phyloP scores from a whole-genome alignment of 1,140 invertebrate genomes.

The Nixonia krombeini region DNA sequence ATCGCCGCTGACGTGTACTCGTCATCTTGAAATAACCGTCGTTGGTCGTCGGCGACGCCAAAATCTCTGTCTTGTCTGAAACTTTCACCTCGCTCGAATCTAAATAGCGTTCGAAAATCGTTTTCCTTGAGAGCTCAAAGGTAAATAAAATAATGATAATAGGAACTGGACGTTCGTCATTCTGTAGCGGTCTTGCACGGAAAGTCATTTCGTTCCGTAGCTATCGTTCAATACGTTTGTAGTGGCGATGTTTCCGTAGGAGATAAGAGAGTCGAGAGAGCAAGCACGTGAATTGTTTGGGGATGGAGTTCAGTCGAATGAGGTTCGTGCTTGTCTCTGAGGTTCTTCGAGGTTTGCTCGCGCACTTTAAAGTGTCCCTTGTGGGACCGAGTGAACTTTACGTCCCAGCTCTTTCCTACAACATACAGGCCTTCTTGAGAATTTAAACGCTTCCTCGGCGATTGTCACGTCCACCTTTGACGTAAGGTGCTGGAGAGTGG shows the following conservation, averaged over 20 bases:
- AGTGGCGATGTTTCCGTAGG: background rate
- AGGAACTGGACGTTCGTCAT: too few relatives aligned
- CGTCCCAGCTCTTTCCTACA: constrained; percentile 38
- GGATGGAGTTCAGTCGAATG: constrained; percentile 26
- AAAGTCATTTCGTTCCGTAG: constrained; percentile 20
- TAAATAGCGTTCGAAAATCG: too few relatives aligned
- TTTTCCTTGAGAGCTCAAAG: too few relatives aligned
- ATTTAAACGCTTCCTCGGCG: constrained; percentile 43
- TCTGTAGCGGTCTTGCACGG: constrained; percentile 10
- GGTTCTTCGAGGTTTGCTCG: constrained; percentile 44
- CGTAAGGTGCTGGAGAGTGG: constrained; percentile 32
- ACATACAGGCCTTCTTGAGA: constrained; percentile 37
- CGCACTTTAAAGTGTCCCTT: constrained; percentile 47
- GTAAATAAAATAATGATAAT: too few relatives aligned
- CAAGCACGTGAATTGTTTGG: constrained; percentile 29
- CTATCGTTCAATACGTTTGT: constrained; percentile 23
- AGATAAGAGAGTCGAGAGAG: constrained; percentile 31
- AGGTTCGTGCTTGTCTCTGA: constrained; percentile 35
- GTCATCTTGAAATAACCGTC: too few relatives aligned
- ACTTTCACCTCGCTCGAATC: too few relatives aligned
- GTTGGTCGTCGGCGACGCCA: too few relatives aligned
- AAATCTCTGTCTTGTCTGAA: too few relatives aligned
- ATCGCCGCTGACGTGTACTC: too few relatives aligned
- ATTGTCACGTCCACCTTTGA: constrained; percentile 48
- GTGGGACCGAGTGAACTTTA: constrained; percentile 46